These are phyloP conservation scores for Scaptomyza tumidula DNA, from an alignment of 2,888 invertebrate species.

Conservation along the genomic window DNA sequence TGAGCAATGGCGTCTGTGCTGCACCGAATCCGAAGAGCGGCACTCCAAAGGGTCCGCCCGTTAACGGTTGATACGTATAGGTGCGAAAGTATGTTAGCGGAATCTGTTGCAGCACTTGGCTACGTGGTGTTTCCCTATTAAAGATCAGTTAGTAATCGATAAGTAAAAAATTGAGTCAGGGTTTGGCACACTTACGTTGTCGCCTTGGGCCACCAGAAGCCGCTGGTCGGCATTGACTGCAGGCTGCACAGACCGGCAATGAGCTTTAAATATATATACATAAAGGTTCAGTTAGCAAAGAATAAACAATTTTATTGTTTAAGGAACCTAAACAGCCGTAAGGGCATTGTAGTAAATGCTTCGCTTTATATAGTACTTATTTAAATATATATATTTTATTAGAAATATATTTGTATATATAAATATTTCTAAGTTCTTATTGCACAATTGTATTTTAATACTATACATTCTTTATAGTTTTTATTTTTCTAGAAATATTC, in stretches of 20 bases:
- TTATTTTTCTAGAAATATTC: not conserved
- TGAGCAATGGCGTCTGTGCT: slow-evolving; percentile 70
- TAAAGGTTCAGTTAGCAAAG: too few relatives aligned
- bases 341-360: too few relatives aligned
- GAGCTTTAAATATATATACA: slow-evolving; percentile 35
- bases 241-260: slow-evolving; percentile 27
- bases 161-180: not conserved
- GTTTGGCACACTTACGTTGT: slow-evolving; percentile 71
- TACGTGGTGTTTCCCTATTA: slow-evolving; percentile 66
- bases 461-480: too few relatives aligned
- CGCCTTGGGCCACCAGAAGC: slow-evolving; percentile 78
- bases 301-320: too few relatives aligned
- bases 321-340: too few relatives aligned
- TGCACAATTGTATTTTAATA: too few relatives aligned
- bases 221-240: slow-evolving; percentile 31
- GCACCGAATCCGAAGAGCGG: slow-evolving; percentile 76
- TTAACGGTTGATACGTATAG: slow-evolving; percentile 83
- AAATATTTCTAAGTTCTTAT: not conserved
- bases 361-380: too few relatives aligned
- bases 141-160: not conserved
- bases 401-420: too few relatives aligned
- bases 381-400: too few relatives aligned
- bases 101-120: slow-evolving; percentile 78
- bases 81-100: slow-evolving; percentile 84
- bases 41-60: slow-evolving; percentile 71